A percentile compares a stretch with the other conserved stretches of the same genome.
phyloP scores from a whole-genome alignment of 2,888 invertebrate genomes.

The Julus scandinavius region DNA sequence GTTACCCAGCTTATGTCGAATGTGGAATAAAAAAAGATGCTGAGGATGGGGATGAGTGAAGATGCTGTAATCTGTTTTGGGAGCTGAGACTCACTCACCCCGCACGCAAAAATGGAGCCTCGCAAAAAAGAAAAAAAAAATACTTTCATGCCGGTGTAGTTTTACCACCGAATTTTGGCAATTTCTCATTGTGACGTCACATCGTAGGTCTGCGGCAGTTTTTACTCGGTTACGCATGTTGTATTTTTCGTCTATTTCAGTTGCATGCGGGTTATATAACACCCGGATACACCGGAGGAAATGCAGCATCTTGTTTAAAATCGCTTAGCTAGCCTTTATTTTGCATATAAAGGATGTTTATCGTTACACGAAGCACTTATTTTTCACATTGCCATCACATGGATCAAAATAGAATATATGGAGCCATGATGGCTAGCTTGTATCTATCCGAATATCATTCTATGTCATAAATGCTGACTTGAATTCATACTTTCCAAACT shows the following conservation, averaged over 20 bases:
- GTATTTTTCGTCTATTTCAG: not conserved
- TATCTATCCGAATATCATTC: not conserved
- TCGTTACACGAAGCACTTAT: not conserved
- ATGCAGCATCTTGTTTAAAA: not conserved
- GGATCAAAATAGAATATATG: not conserved
- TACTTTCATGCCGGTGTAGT: not conserved
- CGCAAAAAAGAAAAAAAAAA: not conserved
- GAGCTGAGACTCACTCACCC: conserved; percentile 30
- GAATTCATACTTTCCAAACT: not conserved
- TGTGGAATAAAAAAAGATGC: conserved; percentile 6
- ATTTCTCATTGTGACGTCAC: conserved; percentile 1
- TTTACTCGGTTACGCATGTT: not conserved
- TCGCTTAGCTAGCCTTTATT: not conserved
- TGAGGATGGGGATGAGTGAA: conserved; percentile 30
- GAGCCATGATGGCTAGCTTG: not conserved
- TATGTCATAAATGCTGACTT: not conserved
- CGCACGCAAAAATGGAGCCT: not conserved
- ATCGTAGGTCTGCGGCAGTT: not conserved
- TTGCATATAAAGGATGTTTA: not conserved
- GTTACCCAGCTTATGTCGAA: not conserved
- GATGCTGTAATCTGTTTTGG: conserved; percentile 35
- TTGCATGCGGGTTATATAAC: not conserved
- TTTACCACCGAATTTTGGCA: conserved; percentile 34
- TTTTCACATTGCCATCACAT: not conserved
- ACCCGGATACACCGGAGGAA: not conserved